Evolutionary conservation across 2,797 vertebrate genomes (phyloP), one percentile per base, ranked within the genome.

Genomic region (Takifugu ocellatus): DNA sequence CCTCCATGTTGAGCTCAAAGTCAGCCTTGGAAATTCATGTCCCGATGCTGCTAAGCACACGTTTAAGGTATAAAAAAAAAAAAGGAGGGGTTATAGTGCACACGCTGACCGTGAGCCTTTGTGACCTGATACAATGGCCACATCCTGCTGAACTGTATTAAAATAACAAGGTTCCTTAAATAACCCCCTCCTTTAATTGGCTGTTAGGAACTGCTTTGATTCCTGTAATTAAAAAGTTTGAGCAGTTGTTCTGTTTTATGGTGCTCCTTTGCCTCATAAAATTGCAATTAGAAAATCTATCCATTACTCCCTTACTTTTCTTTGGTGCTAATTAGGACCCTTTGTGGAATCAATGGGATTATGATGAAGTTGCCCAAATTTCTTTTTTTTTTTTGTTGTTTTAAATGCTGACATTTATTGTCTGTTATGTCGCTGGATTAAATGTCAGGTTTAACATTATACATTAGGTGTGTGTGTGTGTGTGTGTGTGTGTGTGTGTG

Each of bases 211-310:
- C 59, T 53, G 65, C 59, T 72, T 42, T 79, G 71, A 84, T 84
- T 81, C 73, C 64, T 50, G 74, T 85, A 86, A 87, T 87, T 85
- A 83, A 83, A 82, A 85, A 82, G 66, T 85, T 84, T 73, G 64
- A 56, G 78, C 66, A 72, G 63, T 83, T 78, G 56, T 74, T 76
- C 54, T 68, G 48, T 75, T 85, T 85, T 75, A 82, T 81, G 46
- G 74, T 45, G 61, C 78, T 82, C 65, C 26, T 68, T 50, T 66
- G 73, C 66, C 69, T 79, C 78, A 45, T 78, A 80, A 77, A 68
- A 75, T 66, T 76, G 77, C 75, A 84, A 84, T 86, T 84, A 80
- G 61, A 70, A 81, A 81, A 78, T 74, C 74, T 63, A 69, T 82
- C 72, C 68, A 80, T 82, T 77, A 72, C 72, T 77, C 62, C 54